Base-by-base conservation (phyloP, 2,888 invertebrate genomes). In the Hirtodrosophila duncani region DNA sequence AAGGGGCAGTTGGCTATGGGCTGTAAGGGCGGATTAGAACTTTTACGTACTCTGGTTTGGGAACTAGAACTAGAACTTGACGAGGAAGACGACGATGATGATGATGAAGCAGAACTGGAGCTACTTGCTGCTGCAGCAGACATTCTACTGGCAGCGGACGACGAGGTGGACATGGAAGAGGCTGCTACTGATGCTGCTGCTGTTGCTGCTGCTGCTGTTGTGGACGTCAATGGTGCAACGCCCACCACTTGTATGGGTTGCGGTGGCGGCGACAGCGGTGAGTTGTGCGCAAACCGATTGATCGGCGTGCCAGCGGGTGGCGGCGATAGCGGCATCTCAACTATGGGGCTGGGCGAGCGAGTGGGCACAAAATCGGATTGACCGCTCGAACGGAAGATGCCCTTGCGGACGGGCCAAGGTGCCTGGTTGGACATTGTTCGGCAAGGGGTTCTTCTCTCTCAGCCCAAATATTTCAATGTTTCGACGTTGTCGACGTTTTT, bases 361-460 rank as follows among this genome's bases (percentile, higher is more conserved):
- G 81, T 83, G 30, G 83, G 84, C 65, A 82, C 78, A 58, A 86
- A 87, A 66, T 87, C 86, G 21, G 87, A 88, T 62, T 85, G 87
- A 2, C 85, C 87, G 58, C 78, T 85, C 59, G 88, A 88, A 27
- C 88, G 88, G 63, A 88, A 88, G 55, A 88, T 86, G 42, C 90
- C 91, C 77, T 91, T 91, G 79, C 89, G 90, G 70, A 93, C 90
- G 63, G 92, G 91, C 93, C 93, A 93, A 85, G 93, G 93, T 77
- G 90, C 92, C 85, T 91, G 90, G 81, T 66, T 48, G 81, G 89
- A 89, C 84, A 85, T 83, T 30, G 23, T 42, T 42, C n/a, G n/a
- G n/a, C n/a, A n/a, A n/a, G n/a, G n/a, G n/a, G n/a, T n/a, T n/a
- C n/a, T n/a, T n/a, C n/a, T n/a, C n/a, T n/a, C n/a, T n/a, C n/a